phyloP scores from a whole-genome alignment of 2,888 invertebrate genomes.

The Crossocerus cetratus region DNA sequence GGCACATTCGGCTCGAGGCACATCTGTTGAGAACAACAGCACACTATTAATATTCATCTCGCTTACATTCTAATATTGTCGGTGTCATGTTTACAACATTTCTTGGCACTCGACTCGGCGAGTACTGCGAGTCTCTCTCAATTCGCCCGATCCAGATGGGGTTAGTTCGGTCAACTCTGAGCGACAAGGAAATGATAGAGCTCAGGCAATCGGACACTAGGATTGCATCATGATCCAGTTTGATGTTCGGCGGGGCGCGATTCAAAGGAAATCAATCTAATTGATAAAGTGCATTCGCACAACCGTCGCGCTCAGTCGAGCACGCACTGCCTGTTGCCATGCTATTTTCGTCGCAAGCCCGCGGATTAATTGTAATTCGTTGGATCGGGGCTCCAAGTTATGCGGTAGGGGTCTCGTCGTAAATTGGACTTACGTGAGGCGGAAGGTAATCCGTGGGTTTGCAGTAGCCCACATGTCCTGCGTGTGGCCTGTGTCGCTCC shows the following conservation, averaged over 20 bases:
- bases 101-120: too few relatives aligned
- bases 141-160: too few relatives aligned
- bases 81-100: neutral
- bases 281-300: too few relatives aligned
- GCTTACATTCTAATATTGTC: neutral
- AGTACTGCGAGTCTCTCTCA: too few relatives aligned
- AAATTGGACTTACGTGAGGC: conserved; percentile 78
- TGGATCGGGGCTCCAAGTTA: neutral
- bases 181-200: too few relatives aligned
- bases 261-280: too few relatives aligned
- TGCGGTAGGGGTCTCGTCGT: neutral
- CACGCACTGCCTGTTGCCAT: too few relatives aligned
- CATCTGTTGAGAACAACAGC: conserved; percentile 67
- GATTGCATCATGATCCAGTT: too few relatives aligned
- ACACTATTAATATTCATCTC: neutral
- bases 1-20: conserved; percentile 74
- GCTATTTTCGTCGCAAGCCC: neutral
- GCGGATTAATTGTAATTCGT: neutral
- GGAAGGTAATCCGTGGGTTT: conserved; percentile 93
- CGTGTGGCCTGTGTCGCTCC: conserved; percentile 74
- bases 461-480: conserved; percentile 81
- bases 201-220: too few relatives aligned
- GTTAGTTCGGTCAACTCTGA: too few relatives aligned
- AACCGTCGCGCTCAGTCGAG: too few relatives aligned
- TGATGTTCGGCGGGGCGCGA: too few relatives aligned